A percentile compares a stretch with the other conserved stretches of the same genome.
phyloP scores from a whole-genome alignment of 2,797 vertebrate genomes.

The Manis crassicaudata region DNA sequence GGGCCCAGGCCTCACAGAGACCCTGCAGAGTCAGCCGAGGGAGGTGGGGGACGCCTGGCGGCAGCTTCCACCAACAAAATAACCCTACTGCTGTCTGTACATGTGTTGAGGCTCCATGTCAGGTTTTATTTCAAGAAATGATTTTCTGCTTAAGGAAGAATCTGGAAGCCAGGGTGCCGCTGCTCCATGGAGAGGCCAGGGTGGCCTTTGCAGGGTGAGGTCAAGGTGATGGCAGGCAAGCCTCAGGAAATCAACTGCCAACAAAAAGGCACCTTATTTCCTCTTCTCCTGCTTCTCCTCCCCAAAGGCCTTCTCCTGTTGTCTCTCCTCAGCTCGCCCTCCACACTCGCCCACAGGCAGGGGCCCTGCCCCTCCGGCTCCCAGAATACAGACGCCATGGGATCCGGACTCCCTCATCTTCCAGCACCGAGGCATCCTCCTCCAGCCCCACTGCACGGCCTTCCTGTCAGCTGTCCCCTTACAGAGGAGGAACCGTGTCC shows the following conservation, averaged over 20 bases:
- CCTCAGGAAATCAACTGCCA: neutral
- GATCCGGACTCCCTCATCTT: no score
- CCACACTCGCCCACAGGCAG: accelerated
- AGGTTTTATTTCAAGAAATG: neutral
- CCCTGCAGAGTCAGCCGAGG: accelerated
- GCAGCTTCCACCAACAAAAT: accelerated
- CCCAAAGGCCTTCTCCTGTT: neutral
- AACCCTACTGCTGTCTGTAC: neutral
- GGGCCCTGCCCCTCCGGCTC: accelerated
- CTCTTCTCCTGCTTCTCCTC: neutral
- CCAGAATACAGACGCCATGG: accelerated
- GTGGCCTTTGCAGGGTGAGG: neutral
- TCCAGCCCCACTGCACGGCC: accelerated
- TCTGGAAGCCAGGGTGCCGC: neutral
- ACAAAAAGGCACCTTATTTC: neutral
- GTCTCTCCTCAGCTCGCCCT: accelerated
- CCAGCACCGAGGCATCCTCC: neutral
- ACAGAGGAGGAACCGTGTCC: no score
- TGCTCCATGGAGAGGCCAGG: neutral
- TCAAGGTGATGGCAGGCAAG: neutral
- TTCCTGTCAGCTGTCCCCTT: neutral
- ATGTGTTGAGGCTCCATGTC: accelerated
- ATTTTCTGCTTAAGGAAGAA: neutral
- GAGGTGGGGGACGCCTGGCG: accelerated
- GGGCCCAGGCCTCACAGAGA: neutral